These are phyloP conservation scores for Caenorhabditis sp. DNA, from an alignment of 2,888 invertebrate species.

Conservation along the genomic window DNA sequence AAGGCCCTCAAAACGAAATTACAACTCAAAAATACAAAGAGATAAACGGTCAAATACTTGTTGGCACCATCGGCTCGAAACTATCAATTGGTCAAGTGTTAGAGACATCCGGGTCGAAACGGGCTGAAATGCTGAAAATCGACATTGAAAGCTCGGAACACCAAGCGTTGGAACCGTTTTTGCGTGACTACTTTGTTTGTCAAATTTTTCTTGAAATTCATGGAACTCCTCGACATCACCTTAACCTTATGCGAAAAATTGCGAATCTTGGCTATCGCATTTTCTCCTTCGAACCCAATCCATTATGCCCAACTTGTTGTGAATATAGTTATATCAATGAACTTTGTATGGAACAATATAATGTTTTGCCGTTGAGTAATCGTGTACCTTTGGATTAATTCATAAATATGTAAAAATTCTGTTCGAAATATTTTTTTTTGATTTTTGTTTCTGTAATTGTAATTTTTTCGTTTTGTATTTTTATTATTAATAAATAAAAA, in stretches of 20 bases:
- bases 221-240: constrained; percentile 20
- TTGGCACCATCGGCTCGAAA: constrained; percentile 23
- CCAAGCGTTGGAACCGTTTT: constrained; percentile 18
- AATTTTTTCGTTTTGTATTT: no score
- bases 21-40: neutral
- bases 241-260: constrained; percentile 29
- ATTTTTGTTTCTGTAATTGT: no score
- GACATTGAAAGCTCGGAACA: constrained; percentile 39
- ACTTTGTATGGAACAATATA: constrained; percentile 26
- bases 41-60: neutral
- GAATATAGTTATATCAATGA: constrained; percentile 44
- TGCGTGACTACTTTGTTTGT: constrained; percentile 24
- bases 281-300: constrained; percentile 34
- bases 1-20: constrained; percentile 2
- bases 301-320: constrained; percentile 16
- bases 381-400: constrained; percentile 13
- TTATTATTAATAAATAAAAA: no score
- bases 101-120: neutral
- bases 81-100: constrained; percentile 16
- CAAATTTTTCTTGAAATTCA: constrained; percentile 46
- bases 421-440: no score
- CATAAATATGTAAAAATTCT: no score
- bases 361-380: constrained; percentile 22
- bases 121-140: constrained; percentile 38
- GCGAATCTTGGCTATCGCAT: constrained; percentile 26